A percentile compares a stretch with the other conserved stretches of the same genome.
These are phyloP conservation scores for Melinaea marsaeus DNA, from an alignment of 2,888 invertebrate species.

Conservation along the genomic window DNA sequence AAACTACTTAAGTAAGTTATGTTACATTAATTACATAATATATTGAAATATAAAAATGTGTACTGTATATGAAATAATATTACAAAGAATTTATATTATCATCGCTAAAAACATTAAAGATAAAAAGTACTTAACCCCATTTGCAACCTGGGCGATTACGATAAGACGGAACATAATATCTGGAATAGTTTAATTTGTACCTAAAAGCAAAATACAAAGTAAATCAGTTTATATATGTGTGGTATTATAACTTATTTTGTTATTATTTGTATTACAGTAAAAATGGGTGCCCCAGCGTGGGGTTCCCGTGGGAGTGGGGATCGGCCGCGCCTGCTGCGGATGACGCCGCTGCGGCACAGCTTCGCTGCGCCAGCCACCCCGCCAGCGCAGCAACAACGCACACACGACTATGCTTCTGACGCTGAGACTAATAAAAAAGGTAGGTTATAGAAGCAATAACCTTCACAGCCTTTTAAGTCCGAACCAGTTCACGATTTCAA, in stretches of 20 bases:
- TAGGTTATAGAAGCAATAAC: slow-evolving; percentile 36
- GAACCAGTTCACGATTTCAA: no score
- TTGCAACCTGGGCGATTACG: slow-evolving; percentile 12
- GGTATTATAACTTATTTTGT: no score
- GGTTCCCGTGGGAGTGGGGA: slow-evolving; percentile 68
- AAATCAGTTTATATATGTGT: no score
- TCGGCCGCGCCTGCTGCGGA: slow-evolving; percentile 76
- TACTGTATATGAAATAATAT: not conserved
- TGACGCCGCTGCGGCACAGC: slow-evolving; percentile 79
- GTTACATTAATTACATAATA: no score
- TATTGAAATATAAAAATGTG: no score
- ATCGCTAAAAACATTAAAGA: slow-evolving; percentile 20
- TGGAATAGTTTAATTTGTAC: no score
- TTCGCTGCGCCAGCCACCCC: slow-evolving; percentile 74
- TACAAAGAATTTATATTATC: slow-evolving; percentile 13
- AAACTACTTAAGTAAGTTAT: no score
- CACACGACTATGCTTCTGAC: slow-evolving; percentile 76
- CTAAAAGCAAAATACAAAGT: no score
- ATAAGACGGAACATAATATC: slow-evolving; percentile 8
- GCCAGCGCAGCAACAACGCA: slow-evolving; percentile 58
- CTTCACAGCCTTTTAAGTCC: no score
- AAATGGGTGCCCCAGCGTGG: slow-evolving; percentile 73
- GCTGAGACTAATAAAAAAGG: slow-evolving; percentile 80
- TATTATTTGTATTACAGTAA: no score
- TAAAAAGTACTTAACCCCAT: slow-evolving; percentile 26